Conservation (phyloP, 2,888 invertebrate genomes). For the Hypselothyrea guttata region DNA sequence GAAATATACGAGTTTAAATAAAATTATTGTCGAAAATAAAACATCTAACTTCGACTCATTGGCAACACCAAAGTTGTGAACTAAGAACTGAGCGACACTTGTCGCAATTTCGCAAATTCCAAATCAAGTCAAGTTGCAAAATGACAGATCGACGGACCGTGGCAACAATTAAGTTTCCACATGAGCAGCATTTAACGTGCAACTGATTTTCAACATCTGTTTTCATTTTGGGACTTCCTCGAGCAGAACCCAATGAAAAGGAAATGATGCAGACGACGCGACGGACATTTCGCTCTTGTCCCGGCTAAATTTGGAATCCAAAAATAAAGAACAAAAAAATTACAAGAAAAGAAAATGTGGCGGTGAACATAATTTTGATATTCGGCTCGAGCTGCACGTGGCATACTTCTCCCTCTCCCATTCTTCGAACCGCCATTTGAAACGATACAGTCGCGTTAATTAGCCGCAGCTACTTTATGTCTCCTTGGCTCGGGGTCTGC, state of each 20-base stretch:
- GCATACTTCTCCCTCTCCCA: too few species aligned
- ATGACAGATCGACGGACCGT: constrained; percentile 64
- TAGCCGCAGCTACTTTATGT: constrained; percentile 72
- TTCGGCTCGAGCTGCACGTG: constrained; percentile 57
- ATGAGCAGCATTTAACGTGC: constrained; percentile 80
- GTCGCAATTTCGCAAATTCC: too few species aligned
- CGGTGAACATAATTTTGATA: constrained; percentile 64
- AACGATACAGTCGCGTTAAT: constrained; percentile 72
- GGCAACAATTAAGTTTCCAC: constrained; percentile 80
- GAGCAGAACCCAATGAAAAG: constrained; percentile 62
- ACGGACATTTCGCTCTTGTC: constrained; percentile 4
- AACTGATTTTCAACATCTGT: constrained; percentile 81
- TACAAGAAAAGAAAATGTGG: constrained; percentile 51
- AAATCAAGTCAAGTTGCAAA: constrained; percentile 43
- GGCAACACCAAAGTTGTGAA: constrained; percentile 40
- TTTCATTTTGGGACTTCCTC: constrained; percentile 75
- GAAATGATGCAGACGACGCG: constrained; percentile 68
- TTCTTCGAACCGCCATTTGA: constrained; percentile 8
- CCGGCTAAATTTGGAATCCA: constrained; percentile 63
- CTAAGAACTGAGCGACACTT: constrained; percentile 34
- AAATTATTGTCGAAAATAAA: constrained; percentile 53
- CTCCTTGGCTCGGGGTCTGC: constrained; percentile 42
- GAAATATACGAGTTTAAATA: constrained; percentile 12
- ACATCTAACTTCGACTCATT: constrained; percentile 34
- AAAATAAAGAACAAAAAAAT: neutral